Evolutionary conservation across 2,113 vertebrate genomes (phyloP).

Genomic region (Brienomyrus brachyistius): DNA sequence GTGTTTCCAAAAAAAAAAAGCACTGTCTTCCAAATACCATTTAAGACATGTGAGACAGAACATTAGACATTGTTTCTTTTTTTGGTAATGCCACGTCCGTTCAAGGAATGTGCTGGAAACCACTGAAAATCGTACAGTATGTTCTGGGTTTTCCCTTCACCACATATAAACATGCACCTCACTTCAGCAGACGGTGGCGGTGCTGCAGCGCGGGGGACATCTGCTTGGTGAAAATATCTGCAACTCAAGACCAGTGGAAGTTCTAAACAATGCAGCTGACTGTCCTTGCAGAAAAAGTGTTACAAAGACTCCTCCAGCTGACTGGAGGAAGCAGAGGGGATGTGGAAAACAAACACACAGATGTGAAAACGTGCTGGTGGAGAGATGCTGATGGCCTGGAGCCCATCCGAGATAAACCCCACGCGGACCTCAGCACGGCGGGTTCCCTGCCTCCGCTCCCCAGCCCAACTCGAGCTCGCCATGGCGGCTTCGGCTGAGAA

Average conservation of each 20-base stretch:
- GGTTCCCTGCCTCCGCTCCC: neutral
- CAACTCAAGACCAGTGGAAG: neutral
- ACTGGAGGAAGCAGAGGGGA: neutral
- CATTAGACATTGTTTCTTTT: neutral
- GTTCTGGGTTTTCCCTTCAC: neutral
- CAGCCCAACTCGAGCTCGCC: neutral
- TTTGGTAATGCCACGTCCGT: neutral
- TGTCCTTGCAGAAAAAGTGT: neutral
- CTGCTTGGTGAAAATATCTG: neutral
- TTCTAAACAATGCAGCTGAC: neutral
- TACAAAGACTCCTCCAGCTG: neutral
- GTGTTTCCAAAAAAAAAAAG: neutral
- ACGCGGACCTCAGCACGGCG: neutral
- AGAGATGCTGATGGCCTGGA: neutral
- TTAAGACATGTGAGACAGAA: neutral
- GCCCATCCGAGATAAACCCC: neutral
- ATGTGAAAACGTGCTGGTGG: neutral
- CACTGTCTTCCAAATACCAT: neutral
- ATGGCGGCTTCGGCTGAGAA: slow-evolving; percentile 16
- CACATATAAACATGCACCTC: neutral
- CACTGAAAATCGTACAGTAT: neutral
- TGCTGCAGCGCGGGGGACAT: neutral
- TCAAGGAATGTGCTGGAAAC: neutral
- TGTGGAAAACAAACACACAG: neutral
- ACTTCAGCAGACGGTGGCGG: neutral